phyloP scores from a whole-genome alignment of 53 echinoderm and acorn worm genomes.

The Actinopyga echinites region DNA sequence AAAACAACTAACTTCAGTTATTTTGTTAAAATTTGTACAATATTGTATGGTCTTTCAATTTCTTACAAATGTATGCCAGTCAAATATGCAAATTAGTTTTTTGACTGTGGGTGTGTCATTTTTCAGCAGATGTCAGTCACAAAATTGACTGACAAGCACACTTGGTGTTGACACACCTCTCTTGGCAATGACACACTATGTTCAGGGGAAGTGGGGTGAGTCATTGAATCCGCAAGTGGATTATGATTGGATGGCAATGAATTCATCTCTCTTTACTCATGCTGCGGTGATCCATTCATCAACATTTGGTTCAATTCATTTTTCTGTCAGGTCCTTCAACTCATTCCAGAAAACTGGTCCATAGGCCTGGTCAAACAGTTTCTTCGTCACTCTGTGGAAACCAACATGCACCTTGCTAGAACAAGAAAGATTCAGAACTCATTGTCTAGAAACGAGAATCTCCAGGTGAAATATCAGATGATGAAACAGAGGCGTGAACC shows the following conservation, averaged over 20 bases:
- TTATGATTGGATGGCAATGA: background rate
- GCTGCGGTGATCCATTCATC: background rate
- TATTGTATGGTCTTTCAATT: no score
- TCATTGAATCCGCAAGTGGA: background rate
- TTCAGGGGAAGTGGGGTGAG: no score
- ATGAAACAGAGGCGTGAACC: constrained; percentile 56
- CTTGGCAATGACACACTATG: no score
- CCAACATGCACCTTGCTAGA: constrained; percentile 74
- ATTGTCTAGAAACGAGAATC: constrained; percentile 82
- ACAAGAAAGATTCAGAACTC: constrained; percentile 74
- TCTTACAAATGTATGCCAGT: no score
- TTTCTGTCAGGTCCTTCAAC: constrained; percentile 75
- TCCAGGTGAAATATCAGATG: constrained; percentile 68
- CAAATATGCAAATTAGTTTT: no score
- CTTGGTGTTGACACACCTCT: no score
- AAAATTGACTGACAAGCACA: no score
- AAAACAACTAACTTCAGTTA: no score
- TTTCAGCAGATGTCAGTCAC: no score
- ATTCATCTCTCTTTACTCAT: background rate
- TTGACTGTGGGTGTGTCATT: no score
- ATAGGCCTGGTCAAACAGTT: constrained; percentile 83
- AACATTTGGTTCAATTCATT: background rate
- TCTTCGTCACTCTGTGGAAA: constrained; percentile 77
- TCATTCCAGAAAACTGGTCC: constrained; percentile 96
- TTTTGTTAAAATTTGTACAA: no score